phyloP scores from a whole-genome alignment of 2,888 invertebrate genomes.

The Sipunculus nudus region DNA sequence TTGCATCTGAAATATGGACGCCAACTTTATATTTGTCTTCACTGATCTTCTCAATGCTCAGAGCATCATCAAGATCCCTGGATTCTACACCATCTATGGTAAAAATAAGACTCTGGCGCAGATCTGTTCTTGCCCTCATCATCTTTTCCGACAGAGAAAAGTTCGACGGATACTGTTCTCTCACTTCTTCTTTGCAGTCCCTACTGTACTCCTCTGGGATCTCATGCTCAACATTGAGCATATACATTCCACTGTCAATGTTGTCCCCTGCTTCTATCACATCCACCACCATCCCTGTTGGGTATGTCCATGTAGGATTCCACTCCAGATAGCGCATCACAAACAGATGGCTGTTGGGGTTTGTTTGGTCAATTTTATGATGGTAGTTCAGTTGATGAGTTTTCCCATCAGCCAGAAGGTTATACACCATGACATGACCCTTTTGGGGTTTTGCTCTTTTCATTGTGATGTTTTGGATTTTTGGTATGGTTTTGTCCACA shows the following conservation, averaged over 20 bases:
- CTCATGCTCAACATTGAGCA: constrained; percentile 48
- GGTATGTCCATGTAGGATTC: constrained; percentile 43
- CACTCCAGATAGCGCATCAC: constrained; percentile 52
- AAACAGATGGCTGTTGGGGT: constrained; percentile 45
- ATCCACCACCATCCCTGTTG: constrained; percentile 52
- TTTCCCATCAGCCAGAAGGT: not conserved
- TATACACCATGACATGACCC: not conserved
- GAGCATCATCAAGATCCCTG: constrained; percentile 44
- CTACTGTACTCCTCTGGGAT: constrained; percentile 34
- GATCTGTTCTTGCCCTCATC: constrained; percentile 37
- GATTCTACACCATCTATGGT: constrained; percentile 40
- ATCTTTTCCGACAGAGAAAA: constrained; percentile 40
- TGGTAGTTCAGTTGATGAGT: not conserved
- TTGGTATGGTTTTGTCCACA: constrained; percentile 4
- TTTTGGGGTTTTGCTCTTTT: not conserved
- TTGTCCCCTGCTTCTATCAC: constrained; percentile 41
- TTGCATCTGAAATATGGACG: constrained; percentile 94
- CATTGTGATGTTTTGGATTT: not conserved
- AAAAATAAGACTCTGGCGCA: constrained; percentile 47
- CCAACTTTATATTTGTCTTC: constrained; percentile 73
- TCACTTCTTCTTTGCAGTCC: constrained; percentile 35
- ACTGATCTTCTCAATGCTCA: constrained; percentile 77
- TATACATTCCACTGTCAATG: constrained; percentile 36
- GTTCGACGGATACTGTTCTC: constrained; percentile 33
- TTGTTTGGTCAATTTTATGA: constrained; percentile 33